Evolutionary conservation across 2,888 invertebrate species (phyloP).

Genomic region (Dicranocentrus wangi): DNA sequence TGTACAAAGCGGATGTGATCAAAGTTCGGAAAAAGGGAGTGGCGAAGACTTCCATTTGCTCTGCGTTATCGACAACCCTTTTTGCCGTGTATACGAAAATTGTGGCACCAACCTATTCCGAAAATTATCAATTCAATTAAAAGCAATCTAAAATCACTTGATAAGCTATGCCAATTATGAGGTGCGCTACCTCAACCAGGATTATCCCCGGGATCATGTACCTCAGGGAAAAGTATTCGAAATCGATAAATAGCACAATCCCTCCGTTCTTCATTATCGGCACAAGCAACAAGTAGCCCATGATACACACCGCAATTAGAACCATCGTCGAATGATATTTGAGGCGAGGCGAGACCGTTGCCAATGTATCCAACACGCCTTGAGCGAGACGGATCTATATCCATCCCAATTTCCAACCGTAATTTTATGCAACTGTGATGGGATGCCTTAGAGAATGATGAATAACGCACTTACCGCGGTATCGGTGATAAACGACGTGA

Average conservation of each 20-base stretch:
- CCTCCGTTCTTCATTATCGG: conserved; percentile 67
- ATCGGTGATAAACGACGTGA: conserved; percentile 67
- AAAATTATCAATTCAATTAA: too few relatives aligned
- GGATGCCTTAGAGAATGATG: too few relatives aligned
- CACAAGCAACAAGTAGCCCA: conserved; percentile 57
- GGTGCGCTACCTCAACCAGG: conserved; percentile 57
- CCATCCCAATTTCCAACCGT: neutral
- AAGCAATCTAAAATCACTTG: too few relatives aligned
- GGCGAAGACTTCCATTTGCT: conserved; percentile 57
- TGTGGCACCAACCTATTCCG: conserved; percentile 44
- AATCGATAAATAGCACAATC: conserved; percentile 60
- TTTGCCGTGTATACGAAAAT: conserved; percentile 53
- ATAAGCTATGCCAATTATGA: too few relatives aligned
- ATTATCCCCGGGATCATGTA: conserved; percentile 59
- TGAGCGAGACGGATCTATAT: conserved; percentile 65
- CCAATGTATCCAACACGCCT: conserved; percentile 59
- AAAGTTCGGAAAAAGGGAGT: conserved; percentile 14
- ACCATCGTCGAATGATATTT: conserved; percentile 50
- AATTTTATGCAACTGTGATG: neutral
- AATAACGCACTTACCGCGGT: conserved; percentile 61
- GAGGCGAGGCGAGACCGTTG: conserved; percentile 56
- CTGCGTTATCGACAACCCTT: conserved; percentile 61
- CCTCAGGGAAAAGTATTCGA: conserved; percentile 60
- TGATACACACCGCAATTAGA: conserved; percentile 61
- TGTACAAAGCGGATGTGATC: neutral